Evolutionary conservation across 2,113 vertebrate genomes (phyloP), one percentile per base, ranked within the genome.

Genomic region (Oceanites oceanicus): DNA sequence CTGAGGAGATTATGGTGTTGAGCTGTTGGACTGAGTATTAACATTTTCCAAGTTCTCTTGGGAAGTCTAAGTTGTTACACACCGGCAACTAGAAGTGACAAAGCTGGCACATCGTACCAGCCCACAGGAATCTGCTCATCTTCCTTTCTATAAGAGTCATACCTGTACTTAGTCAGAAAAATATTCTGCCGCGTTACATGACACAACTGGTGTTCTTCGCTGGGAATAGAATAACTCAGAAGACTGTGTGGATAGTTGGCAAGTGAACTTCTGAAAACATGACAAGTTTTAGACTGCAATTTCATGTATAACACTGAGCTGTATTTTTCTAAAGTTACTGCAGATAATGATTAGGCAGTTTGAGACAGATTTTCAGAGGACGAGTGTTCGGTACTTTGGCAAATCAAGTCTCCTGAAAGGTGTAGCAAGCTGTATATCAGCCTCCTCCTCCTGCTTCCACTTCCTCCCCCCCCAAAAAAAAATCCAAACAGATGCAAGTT

Each of bases 61-160:
- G 95, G 96, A 68, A 81, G 91, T 11, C n/a, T 65, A 85, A 61
- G 56, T 61, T 72, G 91, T 92, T 72, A 53, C 95, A 94, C 65
- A 34, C 44, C 4, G 2, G 13, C 92, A 84, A 62, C 40, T 7
- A 30, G 68, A 78, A 81, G 76, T 75, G 96, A 94, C 92, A 94
- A 81, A 96, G 65, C 56, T 81, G 86, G 61, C 83, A 75, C 63
- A 9, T 52, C 0, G 0, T 27, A 13, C 40, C 59, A 93, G 71
- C 94, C 79, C 72, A 15, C 50, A 71, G 76, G 80, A 85, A 32
- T 3, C 23, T 1, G 5, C 52, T 81, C 76, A 8, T 32, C 63
- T 47, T 62, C 65, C 63, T 68, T 86, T 26, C 58, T 38, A 0
- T 1, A 50, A 25, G 10, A 58, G n/a, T 38, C 26, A 0, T 75